These are phyloP conservation scores for Phylloscopus collybita DNA, from an alignment of 2,797 vertebrate species.

Conservation along the genomic window DNA sequence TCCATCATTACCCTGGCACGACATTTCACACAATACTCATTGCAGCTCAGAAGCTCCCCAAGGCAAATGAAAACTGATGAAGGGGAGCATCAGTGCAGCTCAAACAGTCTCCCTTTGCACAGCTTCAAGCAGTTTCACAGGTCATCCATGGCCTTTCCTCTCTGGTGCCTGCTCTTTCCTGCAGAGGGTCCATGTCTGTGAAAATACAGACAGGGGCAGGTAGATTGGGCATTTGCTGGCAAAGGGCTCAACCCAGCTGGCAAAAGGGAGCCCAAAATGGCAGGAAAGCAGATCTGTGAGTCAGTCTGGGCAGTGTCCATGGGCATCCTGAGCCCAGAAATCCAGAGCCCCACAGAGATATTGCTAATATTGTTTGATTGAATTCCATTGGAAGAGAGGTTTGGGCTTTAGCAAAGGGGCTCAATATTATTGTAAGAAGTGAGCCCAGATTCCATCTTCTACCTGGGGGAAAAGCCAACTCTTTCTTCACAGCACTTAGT, in stretches of 20 bases:
- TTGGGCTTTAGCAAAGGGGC: background rate
- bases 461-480: too few relatives aligned
- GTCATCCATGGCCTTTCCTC: background rate
- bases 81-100: background rate
- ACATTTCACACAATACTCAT: background rate
- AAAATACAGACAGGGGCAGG: rapidly evolving
- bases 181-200: background rate
- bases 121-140: background rate
- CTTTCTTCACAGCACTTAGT: too few relatives aligned
- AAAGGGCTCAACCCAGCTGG: background rate
- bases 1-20: background rate
- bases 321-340: background rate
- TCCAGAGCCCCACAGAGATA: background rate
- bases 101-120: background rate
- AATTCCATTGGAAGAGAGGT: background rate
- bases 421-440: background rate
- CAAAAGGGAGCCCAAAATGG: background rate
- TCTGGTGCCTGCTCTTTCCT: background rate
- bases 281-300: background rate
- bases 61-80: background rate
- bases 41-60: background rate
- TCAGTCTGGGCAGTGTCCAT: background rate
- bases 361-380: background rate
- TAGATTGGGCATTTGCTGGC: background rate
- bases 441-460: too few relatives aligned